phyloP scores from a whole-genome alignment of 1,140 invertebrate species.

The Bombus breviceps region DNA sequence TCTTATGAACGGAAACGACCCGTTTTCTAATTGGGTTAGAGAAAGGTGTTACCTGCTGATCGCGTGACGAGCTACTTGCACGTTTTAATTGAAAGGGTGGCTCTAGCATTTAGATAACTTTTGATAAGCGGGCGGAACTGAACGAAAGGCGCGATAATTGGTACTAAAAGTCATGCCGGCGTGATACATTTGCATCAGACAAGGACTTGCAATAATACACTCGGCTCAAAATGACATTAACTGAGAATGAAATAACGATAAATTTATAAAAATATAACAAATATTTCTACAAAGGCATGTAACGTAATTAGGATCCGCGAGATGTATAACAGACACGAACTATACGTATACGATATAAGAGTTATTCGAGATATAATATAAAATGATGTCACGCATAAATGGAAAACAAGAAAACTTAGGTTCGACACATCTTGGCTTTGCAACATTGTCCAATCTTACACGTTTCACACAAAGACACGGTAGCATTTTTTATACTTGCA shows the following conservation, averaged over 20 bases:
- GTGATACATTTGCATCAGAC: slow-evolving; percentile 30
- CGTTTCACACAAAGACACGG: not conserved
- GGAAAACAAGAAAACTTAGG: not conserved
- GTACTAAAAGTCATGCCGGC: not conserved
- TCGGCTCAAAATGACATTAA: not conserved
- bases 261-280: not conserved
- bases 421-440: not conserved
- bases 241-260: not conserved
- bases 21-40: slow-evolving; percentile 67
- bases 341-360: not conserved
- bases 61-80: slow-evolving; percentile 65
- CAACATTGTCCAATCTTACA: not conserved
- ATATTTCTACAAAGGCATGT: not conserved
- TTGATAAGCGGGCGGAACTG: slow-evolving; percentile 65
- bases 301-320: not conserved
- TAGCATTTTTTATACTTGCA: not conserved
- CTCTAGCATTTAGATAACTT: slow-evolving; percentile 66
- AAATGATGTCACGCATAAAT: not conserved
- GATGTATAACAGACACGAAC: not conserved
- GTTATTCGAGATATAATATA: not conserved
- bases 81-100: slow-evolving; percentile 70
- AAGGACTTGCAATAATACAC: slow-evolving; percentile 23
- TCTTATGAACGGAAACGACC: not conserved
- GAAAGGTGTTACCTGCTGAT: slow-evolving; percentile 60
- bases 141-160: slow-evolving; percentile 61